Evolutionary conservation across 92 coral and sea anemone species (phyloP).

Genomic region (Metridium senile): DNA sequence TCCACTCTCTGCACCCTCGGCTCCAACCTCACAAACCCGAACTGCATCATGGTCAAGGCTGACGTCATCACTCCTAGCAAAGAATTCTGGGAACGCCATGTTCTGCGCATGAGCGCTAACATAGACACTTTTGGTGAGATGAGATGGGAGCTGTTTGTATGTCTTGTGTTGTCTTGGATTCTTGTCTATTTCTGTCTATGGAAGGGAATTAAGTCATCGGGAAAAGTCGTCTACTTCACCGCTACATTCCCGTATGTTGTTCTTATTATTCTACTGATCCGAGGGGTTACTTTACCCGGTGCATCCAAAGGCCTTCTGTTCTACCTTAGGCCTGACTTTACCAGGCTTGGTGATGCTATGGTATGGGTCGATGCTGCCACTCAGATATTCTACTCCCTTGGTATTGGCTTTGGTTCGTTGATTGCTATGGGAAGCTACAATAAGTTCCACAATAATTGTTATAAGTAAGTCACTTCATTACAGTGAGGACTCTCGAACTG

Average conservation of each 20-base stretch:
- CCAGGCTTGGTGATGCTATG: slow-evolving; percentile 82
- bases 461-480: slow-evolving; percentile 57
- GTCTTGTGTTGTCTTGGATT: slow-evolving; percentile 90
- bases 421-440: slow-evolving; percentile 97
- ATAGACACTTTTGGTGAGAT: slow-evolving; percentile 78
- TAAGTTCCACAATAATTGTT: slow-evolving; percentile 94
- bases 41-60: slow-evolving; percentile 26
- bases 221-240: slow-evolving; percentile 93
- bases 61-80: slow-evolving; percentile 83
- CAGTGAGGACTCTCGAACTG: no score
- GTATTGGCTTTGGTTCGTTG: slow-evolving; percentile 97
- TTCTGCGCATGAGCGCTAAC: slow-evolving; percentile 67
- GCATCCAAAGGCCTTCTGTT: slow-evolving; percentile 85
- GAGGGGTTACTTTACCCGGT: slow-evolving; percentile 95
- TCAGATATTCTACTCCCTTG: slow-evolving; percentile 96
- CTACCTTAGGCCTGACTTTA: slow-evolving; percentile 90
- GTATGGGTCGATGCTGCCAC: slow-evolving; percentile 99
- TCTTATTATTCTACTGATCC: slow-evolving; percentile 79
- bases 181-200: slow-evolving; percentile 96
- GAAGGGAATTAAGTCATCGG: slow-evolving; percentile 99
- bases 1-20: slow-evolving; percentile 62
- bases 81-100: slow-evolving; percentile 93
- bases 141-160: slow-evolving; percentile 87
- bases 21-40: slow-evolving; percentile 40
- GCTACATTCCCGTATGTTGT: slow-evolving; percentile 98